Conservation (phyloP, 2,113 vertebrate species). For the Crotophaga sulcirostris region DNA sequence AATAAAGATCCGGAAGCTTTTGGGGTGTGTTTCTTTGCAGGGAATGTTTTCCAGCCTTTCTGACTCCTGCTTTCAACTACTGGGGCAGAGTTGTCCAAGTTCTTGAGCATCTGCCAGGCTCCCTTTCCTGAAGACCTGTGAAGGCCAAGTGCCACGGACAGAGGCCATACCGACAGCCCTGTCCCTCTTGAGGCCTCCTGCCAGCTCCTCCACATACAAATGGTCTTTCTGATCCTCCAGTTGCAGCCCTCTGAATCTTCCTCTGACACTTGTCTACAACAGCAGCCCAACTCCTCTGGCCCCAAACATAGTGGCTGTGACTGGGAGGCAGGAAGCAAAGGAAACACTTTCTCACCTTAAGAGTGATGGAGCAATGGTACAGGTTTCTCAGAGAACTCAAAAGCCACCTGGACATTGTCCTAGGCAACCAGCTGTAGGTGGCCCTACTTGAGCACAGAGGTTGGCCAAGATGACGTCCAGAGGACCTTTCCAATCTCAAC, state of each 20-base stretch:
- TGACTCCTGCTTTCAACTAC: neutral
- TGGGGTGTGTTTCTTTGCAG: neutral
- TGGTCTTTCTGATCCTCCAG: too few species aligned
- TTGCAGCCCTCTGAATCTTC: too few species aligned
- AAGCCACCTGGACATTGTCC: neutral
- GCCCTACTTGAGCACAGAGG: neutral
- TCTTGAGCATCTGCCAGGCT: neutral
- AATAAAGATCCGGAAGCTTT: neutral
- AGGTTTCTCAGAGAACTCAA: neutral
- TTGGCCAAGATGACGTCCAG: neutral
- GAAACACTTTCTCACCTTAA: neutral
- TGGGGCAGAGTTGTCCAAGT: rapidly evolving
- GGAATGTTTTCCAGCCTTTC: neutral
- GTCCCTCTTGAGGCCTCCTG: neutral
- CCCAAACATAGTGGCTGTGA: too few species aligned
- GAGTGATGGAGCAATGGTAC: neutral
- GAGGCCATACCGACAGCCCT: neutral
- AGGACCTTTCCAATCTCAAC: neutral
- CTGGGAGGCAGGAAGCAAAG: neutral
- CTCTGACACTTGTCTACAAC: neutral
- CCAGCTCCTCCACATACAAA: neutral
- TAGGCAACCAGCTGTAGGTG: neutral
- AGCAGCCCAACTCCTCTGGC: neutral
- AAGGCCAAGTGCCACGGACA: rapidly evolving
- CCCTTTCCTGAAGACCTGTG: neutral